Evolutionary conservation across 1,140 invertebrate species (phyloP).

Genomic region (Euborellia annulipes): DNA sequence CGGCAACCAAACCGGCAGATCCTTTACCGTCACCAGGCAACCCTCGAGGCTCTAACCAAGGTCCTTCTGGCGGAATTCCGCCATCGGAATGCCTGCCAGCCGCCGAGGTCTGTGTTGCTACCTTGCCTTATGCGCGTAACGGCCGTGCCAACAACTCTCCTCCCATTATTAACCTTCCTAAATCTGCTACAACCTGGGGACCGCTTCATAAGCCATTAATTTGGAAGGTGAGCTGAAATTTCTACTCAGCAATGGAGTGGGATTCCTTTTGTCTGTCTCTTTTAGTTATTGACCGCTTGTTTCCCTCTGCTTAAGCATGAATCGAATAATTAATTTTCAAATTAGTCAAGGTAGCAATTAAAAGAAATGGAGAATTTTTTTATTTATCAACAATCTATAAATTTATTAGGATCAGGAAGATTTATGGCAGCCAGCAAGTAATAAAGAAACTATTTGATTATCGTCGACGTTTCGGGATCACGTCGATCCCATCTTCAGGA

Average conservation of each 20-base stretch:
- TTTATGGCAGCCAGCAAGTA: too few species aligned
- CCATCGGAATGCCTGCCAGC: too few species aligned
- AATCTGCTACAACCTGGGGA: conserved; percentile 47
- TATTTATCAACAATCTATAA: too few species aligned
- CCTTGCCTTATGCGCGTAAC: conserved; percentile 25
- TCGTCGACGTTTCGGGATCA: too few species aligned
- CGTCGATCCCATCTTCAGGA: too few species aligned
- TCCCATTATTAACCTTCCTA: conserved; percentile 35
- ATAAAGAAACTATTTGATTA: too few species aligned
- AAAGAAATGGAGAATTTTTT: too few species aligned
- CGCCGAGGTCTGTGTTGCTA: conserved; percentile 19
- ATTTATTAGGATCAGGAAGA: too few species aligned
- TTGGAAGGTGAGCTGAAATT: conserved; percentile 41
- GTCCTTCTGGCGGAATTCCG: too few species aligned
- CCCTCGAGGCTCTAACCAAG: conserved; percentile 14
- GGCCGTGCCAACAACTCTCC: conserved; percentile 11
- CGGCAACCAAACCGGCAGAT: too few species aligned
- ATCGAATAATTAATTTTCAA: too few species aligned
- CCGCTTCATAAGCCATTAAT: conserved; percentile 46
- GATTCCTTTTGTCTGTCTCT: conserved; percentile 1
- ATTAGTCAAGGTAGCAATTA: too few species aligned
- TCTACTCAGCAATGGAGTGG: background rate
- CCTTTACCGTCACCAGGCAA: conserved; percentile 10
- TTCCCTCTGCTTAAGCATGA: conserved; percentile 9
- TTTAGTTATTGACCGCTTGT: conserved; percentile 3